These are phyloP conservation scores for Pangasius mekongensis DNA, from an alignment of 2,797 vertebrate species.

Conservation along the genomic window DNA sequence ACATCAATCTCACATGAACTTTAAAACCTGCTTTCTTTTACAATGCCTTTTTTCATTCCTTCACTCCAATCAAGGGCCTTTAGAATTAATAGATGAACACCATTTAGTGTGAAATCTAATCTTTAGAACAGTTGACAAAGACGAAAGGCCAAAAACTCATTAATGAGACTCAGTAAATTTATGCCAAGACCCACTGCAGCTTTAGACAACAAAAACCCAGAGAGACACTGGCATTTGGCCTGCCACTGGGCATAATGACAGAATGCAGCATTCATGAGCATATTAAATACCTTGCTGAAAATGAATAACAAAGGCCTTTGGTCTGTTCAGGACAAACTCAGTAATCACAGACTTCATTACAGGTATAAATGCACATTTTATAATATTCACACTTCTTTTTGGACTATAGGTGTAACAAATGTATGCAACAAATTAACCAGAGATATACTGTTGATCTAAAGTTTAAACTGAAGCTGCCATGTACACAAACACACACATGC, in stretches of 20 bases:
- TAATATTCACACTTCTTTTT: neutral
- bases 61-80: slow-evolving; percentile 8
- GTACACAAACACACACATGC: neutral
- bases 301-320: slow-evolving; percentile 10
- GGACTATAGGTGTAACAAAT: neutral
- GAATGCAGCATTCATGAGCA: slow-evolving; percentile 35
- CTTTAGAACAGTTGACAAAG: slow-evolving; percentile 33
- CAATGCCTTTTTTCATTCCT: slow-evolving; percentile 19
- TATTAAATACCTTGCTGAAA: slow-evolving; percentile 23
- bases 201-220: slow-evolving; percentile 34
- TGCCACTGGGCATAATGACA: slow-evolving; percentile 12
- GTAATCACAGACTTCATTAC: neutral
- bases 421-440: neutral
- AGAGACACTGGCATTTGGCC: slow-evolving; percentile 28
- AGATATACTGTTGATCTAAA: neutral
- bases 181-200: slow-evolving; percentile 31
- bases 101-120: slow-evolving; percentile 12
- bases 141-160: slow-evolving; percentile 38
- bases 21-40: slow-evolving; percentile 9
- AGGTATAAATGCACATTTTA: neutral
- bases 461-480: neutral
- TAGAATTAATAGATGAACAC: slow-evolving; percentile 34
- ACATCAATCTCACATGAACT: slow-evolving; percentile 12
- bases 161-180: slow-evolving; percentile 48
- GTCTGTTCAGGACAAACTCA: neutral